Conservation (phyloP, 2,888 invertebrate genomes). For the Petrophora chlorosata region DNA sequence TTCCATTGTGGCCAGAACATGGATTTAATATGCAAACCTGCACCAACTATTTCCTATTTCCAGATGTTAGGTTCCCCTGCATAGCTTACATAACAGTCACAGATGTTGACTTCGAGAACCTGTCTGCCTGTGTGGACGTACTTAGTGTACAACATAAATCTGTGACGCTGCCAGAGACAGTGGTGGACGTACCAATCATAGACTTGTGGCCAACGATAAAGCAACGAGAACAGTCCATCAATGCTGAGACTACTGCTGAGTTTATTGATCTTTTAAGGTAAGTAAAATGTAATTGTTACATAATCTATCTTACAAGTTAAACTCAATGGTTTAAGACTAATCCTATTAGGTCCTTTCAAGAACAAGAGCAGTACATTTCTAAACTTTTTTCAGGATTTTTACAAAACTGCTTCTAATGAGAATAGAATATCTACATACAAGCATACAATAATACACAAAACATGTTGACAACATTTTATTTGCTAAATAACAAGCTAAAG, state of each 20-base stretch:
- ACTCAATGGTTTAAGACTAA: too few species aligned
- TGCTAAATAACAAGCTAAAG: too few species aligned
- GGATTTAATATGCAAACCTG: not conserved
- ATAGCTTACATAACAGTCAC: slow-evolving; percentile 84
- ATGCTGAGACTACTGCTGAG: slow-evolving; percentile 84
- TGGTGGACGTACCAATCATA: slow-evolving; percentile 83
- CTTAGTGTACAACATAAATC: slow-evolving; percentile 86
- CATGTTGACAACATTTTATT: too few species aligned
- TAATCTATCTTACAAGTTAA: too few species aligned
- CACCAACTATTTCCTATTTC: slow-evolving; percentile 27
- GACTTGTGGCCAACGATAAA: slow-evolving; percentile 86
- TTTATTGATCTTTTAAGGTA: slow-evolving; percentile 85
- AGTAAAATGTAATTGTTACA: too few species aligned
- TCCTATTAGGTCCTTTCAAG: too few species aligned
- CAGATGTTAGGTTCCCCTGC: slow-evolving; percentile 86
- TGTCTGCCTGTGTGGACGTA: slow-evolving; percentile 84
- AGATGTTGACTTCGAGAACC: slow-evolving; percentile 79
- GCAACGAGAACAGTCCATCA: slow-evolving; percentile 83
- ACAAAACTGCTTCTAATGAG: too few species aligned
- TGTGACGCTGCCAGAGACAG: slow-evolving; percentile 83
- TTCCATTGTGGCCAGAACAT: too few species aligned
- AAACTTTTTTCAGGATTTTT: too few species aligned
- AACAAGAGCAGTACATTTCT: too few species aligned
- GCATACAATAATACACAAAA: too few species aligned
- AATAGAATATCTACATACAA: too few species aligned